A percentile compares a stretch with the other conserved stretches of the same genome.
Conservation (phyloP, 1,140 invertebrate species). For the Leptonema lineaticorne region DNA sequence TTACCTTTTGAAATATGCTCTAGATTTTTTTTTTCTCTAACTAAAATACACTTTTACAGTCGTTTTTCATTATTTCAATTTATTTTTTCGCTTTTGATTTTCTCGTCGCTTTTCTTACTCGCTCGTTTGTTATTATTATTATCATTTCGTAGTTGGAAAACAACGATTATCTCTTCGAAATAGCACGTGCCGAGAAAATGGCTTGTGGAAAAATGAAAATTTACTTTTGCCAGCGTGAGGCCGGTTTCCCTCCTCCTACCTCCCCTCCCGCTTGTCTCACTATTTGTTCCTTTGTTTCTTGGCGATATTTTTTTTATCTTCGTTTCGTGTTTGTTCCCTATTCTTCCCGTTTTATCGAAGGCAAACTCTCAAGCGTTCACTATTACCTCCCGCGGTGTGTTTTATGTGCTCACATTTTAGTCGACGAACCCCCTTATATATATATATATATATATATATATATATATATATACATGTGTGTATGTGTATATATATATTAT, state of each 20-base stretch:
- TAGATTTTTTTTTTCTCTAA: too few relatives aligned
- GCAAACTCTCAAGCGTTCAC: conserved; percentile 9
- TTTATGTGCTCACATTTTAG: conserved; percentile 10
- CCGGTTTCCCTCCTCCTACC: background rate
- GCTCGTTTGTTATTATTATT: too few relatives aligned
- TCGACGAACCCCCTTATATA: background rate
- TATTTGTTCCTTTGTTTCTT: conserved; percentile 17
- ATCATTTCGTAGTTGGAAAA: conserved; percentile 3
- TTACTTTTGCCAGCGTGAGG: conserved; percentile 4
- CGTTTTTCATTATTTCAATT: too few relatives aligned
- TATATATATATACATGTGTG: background rate
- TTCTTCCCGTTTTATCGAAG: conserved; percentile 9
- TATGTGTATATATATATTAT: background rate
- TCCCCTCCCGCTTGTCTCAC: background rate
- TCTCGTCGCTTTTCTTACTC: too few relatives aligned
- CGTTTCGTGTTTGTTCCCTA: too few relatives aligned
- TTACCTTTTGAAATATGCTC: too few relatives aligned
- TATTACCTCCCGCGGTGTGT: conserved; percentile 16
- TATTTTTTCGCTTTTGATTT: too few relatives aligned
- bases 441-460: background rate
- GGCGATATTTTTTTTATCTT: too few relatives aligned
- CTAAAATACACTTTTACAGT: too few relatives aligned
- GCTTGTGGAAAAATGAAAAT: conserved; percentile 10
- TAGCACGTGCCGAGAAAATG: background rate
- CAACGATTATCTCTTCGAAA: conserved; percentile 1